Base-by-base conservation (phyloP, 2,888 invertebrate genomes). In the Agrotis exclamationis region DNA sequence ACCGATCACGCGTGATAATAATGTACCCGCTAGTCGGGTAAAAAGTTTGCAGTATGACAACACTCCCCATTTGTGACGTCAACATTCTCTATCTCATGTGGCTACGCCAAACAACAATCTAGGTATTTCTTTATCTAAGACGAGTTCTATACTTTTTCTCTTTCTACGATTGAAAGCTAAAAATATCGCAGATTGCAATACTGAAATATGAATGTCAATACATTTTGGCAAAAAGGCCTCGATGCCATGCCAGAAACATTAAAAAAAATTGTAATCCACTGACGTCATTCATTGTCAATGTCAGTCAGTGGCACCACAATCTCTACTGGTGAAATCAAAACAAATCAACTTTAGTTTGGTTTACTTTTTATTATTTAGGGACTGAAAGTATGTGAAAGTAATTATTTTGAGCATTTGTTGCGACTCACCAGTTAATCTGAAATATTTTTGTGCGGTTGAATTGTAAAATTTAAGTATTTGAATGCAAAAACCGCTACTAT, bases 401-500 rank as follows among this genome's bases (percentile, higher is more conserved):
- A 72, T 64, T 56, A 60, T 56, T 76, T 72, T 53, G 18, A 62
- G 33, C 4, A 53, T 50, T 67, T 22, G 3, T 51, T 57, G 24
- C 45, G 51, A 67, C 22, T 59, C 51, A 54, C 1, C 39, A 63
- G 39, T 54, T 9, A 48, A 50, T 28, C 28, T 64, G 13, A n/a
- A 54, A 22, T 47, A 69, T 47, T 77, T 74, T 70, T 18, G 39
- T 13, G 6, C n/a, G 3, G 2, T 11, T 20, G 3, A 54, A 63
- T 65, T 58, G 33, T 58, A 66, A 76, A 57, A 67, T 63, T 80
- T 51, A 70, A 68, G 62, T 64, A 50, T 60, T 69, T 71, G 20
- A 74, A 58, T 63, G 48, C 60, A 69, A 59, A 77, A 80, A 77
- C 80, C 75, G 80, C 80, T 76, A 82, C 63, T 57, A 80, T 80